A percentile compares a stretch with the other conserved stretches of the same genome.
Conservation (phyloP, 2,113 vertebrate species). For the Heterochromis multidens region DNA sequence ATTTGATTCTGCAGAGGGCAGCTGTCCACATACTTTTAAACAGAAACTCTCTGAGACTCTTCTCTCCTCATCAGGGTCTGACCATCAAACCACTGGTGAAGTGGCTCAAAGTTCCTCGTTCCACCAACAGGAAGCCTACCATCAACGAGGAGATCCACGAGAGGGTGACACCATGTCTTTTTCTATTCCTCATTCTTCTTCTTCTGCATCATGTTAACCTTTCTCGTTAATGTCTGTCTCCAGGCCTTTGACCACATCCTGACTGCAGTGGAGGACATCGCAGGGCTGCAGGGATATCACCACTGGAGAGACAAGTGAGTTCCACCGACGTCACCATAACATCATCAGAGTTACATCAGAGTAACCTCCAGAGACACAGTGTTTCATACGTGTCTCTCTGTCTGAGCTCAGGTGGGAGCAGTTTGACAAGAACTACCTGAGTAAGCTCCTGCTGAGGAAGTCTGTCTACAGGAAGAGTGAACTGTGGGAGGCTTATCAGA, state of each 20-base stretch:
- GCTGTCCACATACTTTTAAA: neutral
- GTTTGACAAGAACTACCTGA: conserved; percentile 96
- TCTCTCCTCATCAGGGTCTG: conserved; percentile 79
- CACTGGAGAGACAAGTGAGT: conserved; percentile 98
- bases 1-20: neutral
- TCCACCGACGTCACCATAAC: accelerated
- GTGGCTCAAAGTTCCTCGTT: conserved; percentile 94
- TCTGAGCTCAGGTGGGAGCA: conserved; percentile 86
- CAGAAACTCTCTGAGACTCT: neutral
- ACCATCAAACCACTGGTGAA: conserved; percentile 96
- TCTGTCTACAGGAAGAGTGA: conserved; percentile 93
- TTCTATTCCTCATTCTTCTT: neutral
- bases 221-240: neutral
- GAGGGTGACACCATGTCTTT: conserved; percentile 72
- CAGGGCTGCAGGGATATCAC: conserved; percentile 93
- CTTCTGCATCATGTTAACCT: neutral
- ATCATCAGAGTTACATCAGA: accelerated
- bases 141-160: conserved; percentile 96
- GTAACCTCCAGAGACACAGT: neutral
- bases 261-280: conserved; percentile 94
- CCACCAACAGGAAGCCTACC: conserved; percentile 91
- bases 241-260: conserved; percentile 96
- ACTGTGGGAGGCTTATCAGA: conserved; percentile 97
- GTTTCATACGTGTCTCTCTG: neutral
- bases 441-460: conserved; percentile 89